Evolutionary conservation across 2,113 vertebrate genomes (phyloP).

Genomic region (Herpailurus yagouaroundi): DNA sequence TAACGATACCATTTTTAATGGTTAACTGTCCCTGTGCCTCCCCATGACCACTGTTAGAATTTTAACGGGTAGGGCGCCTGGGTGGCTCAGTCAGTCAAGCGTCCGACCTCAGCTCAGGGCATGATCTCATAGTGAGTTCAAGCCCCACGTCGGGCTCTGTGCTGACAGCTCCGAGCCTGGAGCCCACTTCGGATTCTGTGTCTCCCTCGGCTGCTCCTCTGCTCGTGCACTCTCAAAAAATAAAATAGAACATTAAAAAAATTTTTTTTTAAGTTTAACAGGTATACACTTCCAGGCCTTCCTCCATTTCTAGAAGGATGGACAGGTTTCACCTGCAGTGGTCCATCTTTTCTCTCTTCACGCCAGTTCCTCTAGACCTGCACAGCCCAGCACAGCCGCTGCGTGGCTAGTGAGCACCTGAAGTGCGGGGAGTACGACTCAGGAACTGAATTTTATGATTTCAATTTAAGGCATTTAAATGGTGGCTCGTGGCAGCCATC

Average conservation of each 20-base stretch:
- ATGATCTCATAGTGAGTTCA: too few species aligned
- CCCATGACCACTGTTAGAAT: neutral
- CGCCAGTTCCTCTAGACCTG: neutral
- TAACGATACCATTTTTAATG: neutral
- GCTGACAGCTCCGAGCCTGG: too few species aligned
- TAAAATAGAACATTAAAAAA: too few species aligned
- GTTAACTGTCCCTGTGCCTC: neutral
- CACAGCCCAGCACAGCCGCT: neutral
- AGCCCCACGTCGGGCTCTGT: too few species aligned
- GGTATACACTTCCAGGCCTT: neutral
- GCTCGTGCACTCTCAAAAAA: too few species aligned
- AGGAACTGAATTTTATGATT: neutral
- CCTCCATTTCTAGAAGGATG: neutral
- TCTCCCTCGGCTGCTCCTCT: too few species aligned
- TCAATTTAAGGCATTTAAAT: neutral
- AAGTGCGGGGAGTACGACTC: neutral
- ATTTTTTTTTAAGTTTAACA: neutral
- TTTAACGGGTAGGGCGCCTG: neutral
- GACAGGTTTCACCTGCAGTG: neutral
- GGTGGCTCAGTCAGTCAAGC: too few species aligned
- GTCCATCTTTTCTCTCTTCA: neutral
- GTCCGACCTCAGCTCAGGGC: too few species aligned
- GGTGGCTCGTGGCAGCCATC: neutral
- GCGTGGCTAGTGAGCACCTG: too few species aligned
- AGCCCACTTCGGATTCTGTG: too few species aligned